Base-by-base conservation (phyloP, 1,140 invertebrate species). In the Drosophila prosaltans region DNA sequence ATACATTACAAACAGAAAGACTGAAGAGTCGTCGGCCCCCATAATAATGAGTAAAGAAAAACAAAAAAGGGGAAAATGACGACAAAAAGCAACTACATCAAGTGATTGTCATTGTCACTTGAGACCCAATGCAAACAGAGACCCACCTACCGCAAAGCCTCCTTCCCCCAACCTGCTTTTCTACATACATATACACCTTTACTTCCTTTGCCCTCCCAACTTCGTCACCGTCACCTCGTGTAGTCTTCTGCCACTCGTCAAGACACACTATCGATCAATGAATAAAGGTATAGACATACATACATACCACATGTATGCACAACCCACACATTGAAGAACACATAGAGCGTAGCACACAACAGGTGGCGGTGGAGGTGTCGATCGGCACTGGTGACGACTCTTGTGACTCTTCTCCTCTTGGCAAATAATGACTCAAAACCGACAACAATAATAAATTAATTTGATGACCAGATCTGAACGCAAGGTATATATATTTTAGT, bases 101-200 rank as follows among this genome's bases (percentile, higher is more conserved):
- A 78, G 74, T 90, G 80, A 90, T 89, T 85, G 83, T 66, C 78
- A 80, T 71, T 88, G 84, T 80, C 77, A 88, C 84, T 88, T 84
- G 81, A 88, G 73, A 80, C 66, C 77, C 65, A 83, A 65, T 51
- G 74, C 48, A 82, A 71, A 80, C 72, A 78, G 70, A 82, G 70
- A 82, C 72, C 76, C 45, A 3, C 3, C n/a, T 16, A n/a, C 43
- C 43, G 16, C n/a, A 7, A 24, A 16, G 6, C 39, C 16, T 16
- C 39, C 39, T 40, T 39, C 6, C 45, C 16, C 21, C 7, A 2
- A n/a, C 45, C 7, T 30, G 28, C 28, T 30, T 30, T 8, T 21
- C 21, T 51, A 45, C 43, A 16, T 6, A 36, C 6, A 2, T 7
- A 36, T 4, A 30, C 28, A 2, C 4, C 6, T 45, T 5, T 45